Evolutionary conservation across 2,797 vertebrate genomes (phyloP).

Genomic region (Ara ararauna): DNA sequence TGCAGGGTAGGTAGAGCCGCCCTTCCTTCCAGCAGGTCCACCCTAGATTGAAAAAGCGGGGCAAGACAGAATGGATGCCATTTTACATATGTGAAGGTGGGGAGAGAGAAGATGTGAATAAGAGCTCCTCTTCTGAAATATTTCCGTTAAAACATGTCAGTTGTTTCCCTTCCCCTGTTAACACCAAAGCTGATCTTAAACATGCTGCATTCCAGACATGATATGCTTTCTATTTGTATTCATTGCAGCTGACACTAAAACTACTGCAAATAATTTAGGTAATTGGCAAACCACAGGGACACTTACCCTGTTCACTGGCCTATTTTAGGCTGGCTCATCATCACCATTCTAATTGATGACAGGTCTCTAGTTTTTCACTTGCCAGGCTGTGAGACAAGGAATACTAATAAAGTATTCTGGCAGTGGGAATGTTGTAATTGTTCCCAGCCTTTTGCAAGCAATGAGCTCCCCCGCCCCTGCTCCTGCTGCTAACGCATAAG

Average conservation of each 20-base stretch:
- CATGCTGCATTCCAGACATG: slow-evolving; percentile 59
- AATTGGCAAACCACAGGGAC: slow-evolving; percentile 81
- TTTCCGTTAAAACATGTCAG: neutral
- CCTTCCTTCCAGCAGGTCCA: neutral
- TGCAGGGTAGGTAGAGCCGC: neutral
- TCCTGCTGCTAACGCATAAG: slow-evolving; percentile 62
- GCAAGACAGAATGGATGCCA: neutral
- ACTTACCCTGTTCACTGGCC: slow-evolving; percentile 77
- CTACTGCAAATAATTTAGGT: slow-evolving; percentile 79
- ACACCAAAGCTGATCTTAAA: slow-evolving; percentile 54
- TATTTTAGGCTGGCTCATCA: slow-evolving; percentile 80
- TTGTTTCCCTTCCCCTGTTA: slow-evolving; percentile 67
- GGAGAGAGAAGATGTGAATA: neutral
- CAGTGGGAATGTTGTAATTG: slow-evolving; percentile 67
- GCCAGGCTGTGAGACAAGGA: slow-evolving; percentile 76
- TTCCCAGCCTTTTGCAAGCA: slow-evolving; percentile 70
- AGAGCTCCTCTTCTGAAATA: neutral
- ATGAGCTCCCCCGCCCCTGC: neutral
- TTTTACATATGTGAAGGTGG: neutral
- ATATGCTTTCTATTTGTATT: slow-evolving; percentile 79
- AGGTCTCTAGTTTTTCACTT: slow-evolving; percentile 77
- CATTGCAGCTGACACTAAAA: slow-evolving; percentile 73
- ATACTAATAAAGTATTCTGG: slow-evolving; percentile 75
- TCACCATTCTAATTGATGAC: slow-evolving; percentile 78
- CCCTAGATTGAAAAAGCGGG: neutral